Base-by-base conservation (phyloP, 1,140 invertebrate species). In the Glomeris maerens region DNA sequence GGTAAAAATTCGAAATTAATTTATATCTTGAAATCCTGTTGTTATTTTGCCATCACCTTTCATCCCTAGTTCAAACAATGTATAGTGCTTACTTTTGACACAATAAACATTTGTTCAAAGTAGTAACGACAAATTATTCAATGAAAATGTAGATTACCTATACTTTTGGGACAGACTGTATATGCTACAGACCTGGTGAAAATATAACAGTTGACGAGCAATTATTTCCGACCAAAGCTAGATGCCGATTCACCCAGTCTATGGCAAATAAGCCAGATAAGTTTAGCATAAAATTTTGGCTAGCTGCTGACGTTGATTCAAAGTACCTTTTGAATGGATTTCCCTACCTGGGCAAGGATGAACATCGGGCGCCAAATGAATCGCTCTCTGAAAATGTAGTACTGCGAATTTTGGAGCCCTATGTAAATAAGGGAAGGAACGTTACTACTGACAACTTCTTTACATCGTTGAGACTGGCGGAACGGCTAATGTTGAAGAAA, bases 241-340 rank as follows among this genome's bases (percentile, higher is more conserved):
- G 40, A 21, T 42, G 40, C 25, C 20, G 40, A 42, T 42, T 42
- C 25, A 5, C 17, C 5, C 40, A 42, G 25, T 42, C 20, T 25
- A 42, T 42, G 40, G 5, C 40, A 5, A 42, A 42, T 17, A 42
- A 42, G 20, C 40, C 40, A 7, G 40, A 42, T 21, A 42, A 42
- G 25, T 42, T 42, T 42, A 25, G 40, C 4, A 42, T 7, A 21
- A 42, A 42, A 42, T 42, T 42, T 21, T 42, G 40, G 40, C 25
- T 42, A 17, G 4, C 17, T 4, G 5, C 17, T 5, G 40, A 42
- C 25, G 40, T 42, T 21, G 25, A 21, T 5, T 21, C 17, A 10
- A 42, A 42, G 17, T 42, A 42, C 25, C 5, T 42, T 7, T 5
- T 42, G 25, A 42, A 42, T 42, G 40, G 40, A 42, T 42, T 42